Conservation (phyloP, 2,888 invertebrate species). For the Ochropleura plecta region DNA sequence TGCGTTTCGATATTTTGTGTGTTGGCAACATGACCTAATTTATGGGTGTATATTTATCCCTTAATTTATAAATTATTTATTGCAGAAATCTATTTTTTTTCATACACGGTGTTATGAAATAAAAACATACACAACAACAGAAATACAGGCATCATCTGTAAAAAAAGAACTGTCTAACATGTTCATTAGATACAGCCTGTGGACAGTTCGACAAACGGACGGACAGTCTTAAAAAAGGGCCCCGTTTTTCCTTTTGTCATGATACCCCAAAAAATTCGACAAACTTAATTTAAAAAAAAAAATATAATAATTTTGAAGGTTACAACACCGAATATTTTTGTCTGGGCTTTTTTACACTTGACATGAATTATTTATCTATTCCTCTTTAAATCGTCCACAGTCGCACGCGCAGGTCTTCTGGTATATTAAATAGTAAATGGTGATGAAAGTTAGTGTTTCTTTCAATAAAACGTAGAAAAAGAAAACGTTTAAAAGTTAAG, state of each 20-base stretch:
- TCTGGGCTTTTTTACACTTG: background rate
- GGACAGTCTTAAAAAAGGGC: no score
- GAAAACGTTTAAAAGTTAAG: background rate
- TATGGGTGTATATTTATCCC: background rate
- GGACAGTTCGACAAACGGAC: no score
- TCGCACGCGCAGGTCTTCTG: background rate
- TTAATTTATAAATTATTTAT: background rate
- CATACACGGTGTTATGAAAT: background rate
- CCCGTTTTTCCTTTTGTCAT: no score
- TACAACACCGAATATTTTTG: slow-evolving; percentile 1
- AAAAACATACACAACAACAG: background rate
- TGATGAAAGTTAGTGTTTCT: background rate
- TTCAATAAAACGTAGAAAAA: background rate
- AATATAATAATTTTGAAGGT: slow-evolving; percentile 9
- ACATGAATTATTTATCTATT: background rate
- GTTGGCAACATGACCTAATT: background rate
- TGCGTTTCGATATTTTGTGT: background rate
- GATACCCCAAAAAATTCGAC: background rate
- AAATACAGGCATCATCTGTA: no score
- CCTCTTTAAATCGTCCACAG: background rate
- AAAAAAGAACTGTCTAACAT: no score
- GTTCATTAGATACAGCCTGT: no score
- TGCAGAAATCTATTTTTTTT: background rate
- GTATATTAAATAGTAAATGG: no score
- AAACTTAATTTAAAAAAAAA: background rate